These are phyloP conservation scores for Ceratina japonica DNA, from an alignment of 1,140 invertebrate species.

Conservation along the genomic window DNA sequence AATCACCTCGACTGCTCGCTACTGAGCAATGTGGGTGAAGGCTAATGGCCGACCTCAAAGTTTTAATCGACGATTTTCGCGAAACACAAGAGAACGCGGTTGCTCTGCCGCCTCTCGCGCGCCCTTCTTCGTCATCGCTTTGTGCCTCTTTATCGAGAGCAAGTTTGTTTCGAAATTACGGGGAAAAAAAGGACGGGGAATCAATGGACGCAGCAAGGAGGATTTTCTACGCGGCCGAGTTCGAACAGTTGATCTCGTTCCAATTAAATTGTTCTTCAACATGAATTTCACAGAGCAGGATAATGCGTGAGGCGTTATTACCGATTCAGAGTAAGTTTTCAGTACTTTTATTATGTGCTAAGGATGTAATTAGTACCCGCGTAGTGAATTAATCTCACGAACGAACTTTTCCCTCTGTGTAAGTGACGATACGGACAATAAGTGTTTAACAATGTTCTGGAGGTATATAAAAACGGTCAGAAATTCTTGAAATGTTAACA, in stretches of 20 bases:
- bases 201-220: constrained; percentile 5
- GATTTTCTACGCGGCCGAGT: neutral
- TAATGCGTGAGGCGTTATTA: neutral
- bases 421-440: neutral
- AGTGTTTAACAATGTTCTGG: too few relatives aligned
- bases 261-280: neutral
- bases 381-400: neutral
- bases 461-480: too few relatives aligned
- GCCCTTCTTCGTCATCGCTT: neutral
- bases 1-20: constrained; percentile 47
- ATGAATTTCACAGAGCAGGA: neutral
- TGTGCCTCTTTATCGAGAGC: neutral
- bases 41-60: constrained; percentile 72
- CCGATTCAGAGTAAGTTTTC: neutral
- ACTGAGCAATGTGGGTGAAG: constrained; percentile 70
- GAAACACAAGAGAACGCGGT: constrained; percentile 42
- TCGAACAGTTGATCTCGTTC: neutral
- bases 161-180: constrained; percentile 19
- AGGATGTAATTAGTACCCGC: neutral
- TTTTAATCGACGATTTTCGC: constrained; percentile 70
- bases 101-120: neutral
- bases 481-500: too few relatives aligned
- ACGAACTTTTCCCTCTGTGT: neutral
- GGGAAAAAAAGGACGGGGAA: neutral
- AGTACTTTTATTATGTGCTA: neutral